A percentile compares a stretch with the other conserved stretches of the same genome.
These are phyloP conservation scores for Drosophila anomelani DNA, from an alignment of 2,888 invertebrate genomes.

Conservation along the genomic window DNA sequence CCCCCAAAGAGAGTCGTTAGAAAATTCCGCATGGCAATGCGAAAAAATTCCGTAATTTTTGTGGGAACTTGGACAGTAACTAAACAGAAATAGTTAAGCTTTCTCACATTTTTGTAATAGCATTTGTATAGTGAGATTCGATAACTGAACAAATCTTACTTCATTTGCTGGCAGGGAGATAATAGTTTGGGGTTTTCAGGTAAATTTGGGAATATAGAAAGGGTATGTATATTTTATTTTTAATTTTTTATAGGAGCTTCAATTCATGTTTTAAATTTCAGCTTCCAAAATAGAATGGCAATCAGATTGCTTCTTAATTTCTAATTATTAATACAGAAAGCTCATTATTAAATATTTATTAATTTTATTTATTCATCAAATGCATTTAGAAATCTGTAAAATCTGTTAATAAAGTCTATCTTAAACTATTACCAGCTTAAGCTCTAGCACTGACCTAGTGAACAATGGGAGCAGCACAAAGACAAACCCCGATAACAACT, in stretches of 20 bases:
- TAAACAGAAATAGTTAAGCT: slow-evolving; percentile 25
- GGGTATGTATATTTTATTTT: too few species aligned
- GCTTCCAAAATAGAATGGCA: too few species aligned
- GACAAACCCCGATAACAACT: slow-evolving; percentile 4
- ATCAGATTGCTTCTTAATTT: too few species aligned
- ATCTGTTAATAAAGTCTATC: too few species aligned
- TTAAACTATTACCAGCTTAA: not conserved
- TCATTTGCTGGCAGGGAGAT: not conserved
- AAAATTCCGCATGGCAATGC: slow-evolving; percentile 40
- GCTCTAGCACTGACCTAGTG: slow-evolving; percentile 35
- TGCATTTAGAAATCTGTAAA: too few species aligned
- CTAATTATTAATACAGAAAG: too few species aligned
- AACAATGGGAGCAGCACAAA: slow-evolving; percentile 33
- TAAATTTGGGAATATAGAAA: not conserved
- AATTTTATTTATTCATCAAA: too few species aligned
- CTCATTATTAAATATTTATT: too few species aligned
- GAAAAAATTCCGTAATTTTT: slow-evolving; percentile 32
- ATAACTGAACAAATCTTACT: slow-evolving; percentile 33
- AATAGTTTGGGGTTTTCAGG: not conserved
- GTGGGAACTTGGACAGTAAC: slow-evolving; percentile 31
- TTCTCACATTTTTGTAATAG: slow-evolving; percentile 12
- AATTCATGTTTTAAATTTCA: too few species aligned
- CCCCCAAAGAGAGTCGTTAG: slow-evolving; percentile 26
- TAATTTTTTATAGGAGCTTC: too few species aligned
- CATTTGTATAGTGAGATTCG: slow-evolving; percentile 4